Evolutionary conservation across 2,888 invertebrate genomes (phyloP), one percentile per base, ranked within the genome.

Genomic region (Aethes cnicana): DNA sequence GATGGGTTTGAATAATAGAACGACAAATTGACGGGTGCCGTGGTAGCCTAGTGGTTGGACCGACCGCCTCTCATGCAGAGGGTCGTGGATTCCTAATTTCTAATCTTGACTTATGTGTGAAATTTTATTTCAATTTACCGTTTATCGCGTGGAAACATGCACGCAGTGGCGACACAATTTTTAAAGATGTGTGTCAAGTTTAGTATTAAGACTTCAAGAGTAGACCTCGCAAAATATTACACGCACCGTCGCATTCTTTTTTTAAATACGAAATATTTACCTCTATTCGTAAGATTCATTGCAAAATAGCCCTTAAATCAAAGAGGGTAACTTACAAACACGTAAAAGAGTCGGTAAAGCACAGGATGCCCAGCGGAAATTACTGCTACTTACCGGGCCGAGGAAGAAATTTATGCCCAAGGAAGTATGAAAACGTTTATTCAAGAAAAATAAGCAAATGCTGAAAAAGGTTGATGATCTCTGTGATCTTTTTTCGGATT

Each of bases 71-170:
- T n/a, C n/a, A n/a, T n/a, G n/a, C n/a, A n/a, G n/a, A n/a, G n/a
- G n/a, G n/a, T n/a, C 56, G 57, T 60, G 64, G 62, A 64, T 63
- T 64, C 62, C 62, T 62, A n/a, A n/a, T n/a, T n/a, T n/a, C n/a
- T n/a, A n/a, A n/a, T n/a, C n/a, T n/a, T n/a, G n/a, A n/a, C n/a
- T n/a, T n/a, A n/a, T n/a, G n/a, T n/a, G n/a, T n/a, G n/a, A n/a
- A n/a, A n/a, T n/a, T n/a, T n/a, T n/a, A n/a, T n/a, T n/a, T n/a
- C n/a, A n/a, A n/a, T n/a, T n/a, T n/a, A n/a, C n/a, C n/a, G n/a
- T n/a, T n/a, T n/a, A n/a, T n/a, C n/a, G n/a, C n/a, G n/a, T n/a
- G n/a, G n/a, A n/a, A n/a, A n/a, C n/a, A n/a, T n/a, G n/a, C n/a
- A n/a, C n/a, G n/a, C n/a, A n/a, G n/a, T n/a, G n/a, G n/a, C n/a